Evolutionary conservation across 2,888 invertebrate species (phyloP), one percentile per base, ranked within the genome.

Genomic region (Andrena fulva): DNA sequence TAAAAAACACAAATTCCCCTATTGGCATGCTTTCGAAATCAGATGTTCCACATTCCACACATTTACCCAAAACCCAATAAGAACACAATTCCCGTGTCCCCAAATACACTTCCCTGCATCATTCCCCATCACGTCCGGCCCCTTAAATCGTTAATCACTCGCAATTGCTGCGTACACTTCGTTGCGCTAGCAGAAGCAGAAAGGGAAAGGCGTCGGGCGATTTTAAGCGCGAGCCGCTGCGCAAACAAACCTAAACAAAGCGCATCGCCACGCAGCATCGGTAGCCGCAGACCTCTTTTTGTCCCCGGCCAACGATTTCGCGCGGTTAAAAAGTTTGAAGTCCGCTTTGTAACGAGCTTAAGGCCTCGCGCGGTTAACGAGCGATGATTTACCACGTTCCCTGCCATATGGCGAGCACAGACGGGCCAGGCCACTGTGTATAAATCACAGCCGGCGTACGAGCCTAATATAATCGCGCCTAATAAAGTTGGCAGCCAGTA

Each of bases 401-500:
- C 70, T 54, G 88, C 88, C 88, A 88, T 88, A 88, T 88, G 88
- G 87, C 89, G 78, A 64, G 75, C 64, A 73, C 86, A 48, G 27
- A 59, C n/a, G 33, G 69, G 59, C 77, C 33, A 54, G 66, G n/a
- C 74, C 79, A 75, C 80, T 73, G 78, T 70, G 80, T 70, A 87
- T 88, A 88, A 88, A 88, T 88, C 89, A 88, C 85, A 48, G 85
- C 68, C 59, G 56, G 75, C 74, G 64, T 71, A 67, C 84, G 79
- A 66, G 83, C 82, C 87, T 88, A 88, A 88, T 88, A 88, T 87
- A 83, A 87, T 87, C 88, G 87, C 82, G 87, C 82, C 89, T 88
- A 88, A 88, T 88, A 88, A 88, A 88, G 87, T 84, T 88, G 88
- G 87, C 87, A 84, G 89, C 89, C 78, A 87, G 80, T 88, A 88